Base-by-base conservation (phyloP, 1,140 invertebrate genomes). In the Triops longicaudatus region DNA sequence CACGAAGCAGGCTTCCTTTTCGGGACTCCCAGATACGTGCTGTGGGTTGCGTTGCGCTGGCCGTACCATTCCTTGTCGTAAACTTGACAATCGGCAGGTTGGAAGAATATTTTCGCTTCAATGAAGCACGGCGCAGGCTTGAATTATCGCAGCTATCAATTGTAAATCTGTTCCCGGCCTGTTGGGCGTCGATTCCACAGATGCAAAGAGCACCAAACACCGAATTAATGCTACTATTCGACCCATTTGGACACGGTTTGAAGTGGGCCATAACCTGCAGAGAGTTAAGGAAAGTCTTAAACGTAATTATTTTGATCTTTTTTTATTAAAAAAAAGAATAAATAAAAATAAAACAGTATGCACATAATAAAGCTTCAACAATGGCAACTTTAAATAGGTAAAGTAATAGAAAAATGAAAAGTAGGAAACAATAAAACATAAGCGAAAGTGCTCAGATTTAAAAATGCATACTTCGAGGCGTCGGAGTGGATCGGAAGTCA, bases 1-100 rank as follows among this genome's bases (percentile, higher is more conserved):
- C 78, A 31, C 74, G 76, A n/a, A 78, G 63, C 26, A 78, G 73
- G 37, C 73, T 78, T 71, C 78, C 78, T 72, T 78, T 44, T 72
- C 75, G 73, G 22, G 78, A 78, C 63, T 78, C 78, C 26, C 31
- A 43, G 4, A 78, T 31, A 28, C 50, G 50, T 17, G 50, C 50
- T 1, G 50, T 63, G 50, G 50, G 50, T 63, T 63, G 50, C 14
- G 22, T n/a, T 6, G 50, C 22, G 50, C 17, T 22, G 14, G 50
- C 50, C 14, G 50, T 63, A 63, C 22, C 50, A 63, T 63, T 63
- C 50, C 50, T 63, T 63, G 50, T 17, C n/a, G 22, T 63, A 14
- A 63, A 22, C 50, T 63, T 63, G 50, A 63, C 50, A n/a, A n/a
- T 17, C 1, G 50, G 50, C 50, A 63, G 7, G 50, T 63, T 63